Percentiles rank a stretch among this genome's conserved stretches.
These are phyloP conservation scores for Anguilla japonica DNA, from an alignment of 2,113 vertebrate genomes.

Conservation along the genomic window DNA sequence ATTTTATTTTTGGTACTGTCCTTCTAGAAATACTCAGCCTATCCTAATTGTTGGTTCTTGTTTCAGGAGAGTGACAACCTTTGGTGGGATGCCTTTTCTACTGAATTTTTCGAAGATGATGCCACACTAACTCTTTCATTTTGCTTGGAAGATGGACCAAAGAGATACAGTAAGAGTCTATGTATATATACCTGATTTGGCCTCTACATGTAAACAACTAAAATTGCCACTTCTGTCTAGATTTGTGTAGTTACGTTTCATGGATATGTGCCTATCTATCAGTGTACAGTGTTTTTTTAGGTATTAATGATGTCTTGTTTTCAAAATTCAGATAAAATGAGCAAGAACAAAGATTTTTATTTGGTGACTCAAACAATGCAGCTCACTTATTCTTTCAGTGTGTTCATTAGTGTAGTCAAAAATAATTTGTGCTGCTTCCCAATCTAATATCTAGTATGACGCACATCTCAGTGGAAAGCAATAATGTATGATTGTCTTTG, in stretches of 20 bases:
- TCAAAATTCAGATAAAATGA: background rate
- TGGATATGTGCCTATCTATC: no score
- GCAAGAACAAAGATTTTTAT: background rate
- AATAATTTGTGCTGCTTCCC: background rate
- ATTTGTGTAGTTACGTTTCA: no score
- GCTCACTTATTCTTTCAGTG: background rate
- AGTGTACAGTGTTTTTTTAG: background rate
- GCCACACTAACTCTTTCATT: conserved; percentile 97
- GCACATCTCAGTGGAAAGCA: background rate
- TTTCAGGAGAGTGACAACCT: conserved; percentile 96
- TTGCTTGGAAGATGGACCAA: conserved; percentile 99
- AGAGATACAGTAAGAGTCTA: conserved; percentile 98
- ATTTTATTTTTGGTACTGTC: conserved; percentile 10
- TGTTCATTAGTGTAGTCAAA: background rate
- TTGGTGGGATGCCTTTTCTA: conserved; percentile 99
- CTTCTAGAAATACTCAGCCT: conserved; percentile 7
- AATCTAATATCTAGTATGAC: background rate
- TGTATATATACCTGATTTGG: background rate
- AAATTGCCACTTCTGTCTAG: no score
- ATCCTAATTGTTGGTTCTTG: conserved; percentile 34
- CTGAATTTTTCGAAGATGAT: conserved; percentile 98
- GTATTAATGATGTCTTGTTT: background rate
- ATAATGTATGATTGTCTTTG: background rate
- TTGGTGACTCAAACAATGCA: background rate
- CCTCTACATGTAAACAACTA: background rate